Conservation (phyloP, 2,797 vertebrate genomes). For the Eptatretus atami region DNA sequence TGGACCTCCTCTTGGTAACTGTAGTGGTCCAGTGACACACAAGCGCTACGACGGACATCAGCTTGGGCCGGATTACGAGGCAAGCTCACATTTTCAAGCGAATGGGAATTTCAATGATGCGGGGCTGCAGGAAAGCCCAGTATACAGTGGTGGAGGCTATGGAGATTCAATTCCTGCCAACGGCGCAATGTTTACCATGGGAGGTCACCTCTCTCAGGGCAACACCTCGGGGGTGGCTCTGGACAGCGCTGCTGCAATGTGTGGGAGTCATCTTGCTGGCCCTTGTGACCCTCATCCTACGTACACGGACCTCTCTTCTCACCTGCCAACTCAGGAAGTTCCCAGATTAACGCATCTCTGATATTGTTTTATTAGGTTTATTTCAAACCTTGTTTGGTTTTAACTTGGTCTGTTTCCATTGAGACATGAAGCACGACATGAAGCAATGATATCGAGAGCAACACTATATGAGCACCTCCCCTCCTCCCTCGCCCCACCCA, state of each 20-base stretch:
- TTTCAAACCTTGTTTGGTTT: too few relatives aligned
- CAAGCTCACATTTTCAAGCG: constrained; percentile 53
- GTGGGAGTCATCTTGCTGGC: constrained; percentile 59
- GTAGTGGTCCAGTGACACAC: constrained; percentile 16
- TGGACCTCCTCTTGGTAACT: constrained; percentile 35
- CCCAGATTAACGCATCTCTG: constrained; percentile 92
- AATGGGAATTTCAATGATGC: constrained; percentile 53
- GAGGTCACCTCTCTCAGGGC: constrained; percentile 53
- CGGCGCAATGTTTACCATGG: constrained; percentile 51
- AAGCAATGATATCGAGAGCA: too few relatives aligned
- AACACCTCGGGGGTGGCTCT: constrained; percentile 62
- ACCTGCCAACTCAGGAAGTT: constrained; percentile 94
- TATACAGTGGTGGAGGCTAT: constrained; percentile 67
- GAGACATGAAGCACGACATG: too few relatives aligned
- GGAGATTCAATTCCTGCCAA: constrained; percentile 42
- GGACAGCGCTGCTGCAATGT: constrained; percentile 50
- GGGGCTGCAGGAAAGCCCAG: constrained; percentile 78
- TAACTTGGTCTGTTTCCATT: too few relatives aligned
- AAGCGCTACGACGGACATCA: constrained; percentile 56
- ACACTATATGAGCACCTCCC: too few relatives aligned
- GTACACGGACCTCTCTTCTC: constrained; percentile 79
- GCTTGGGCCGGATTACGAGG: constrained; percentile 56
- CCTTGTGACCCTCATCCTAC: constrained; percentile 60
- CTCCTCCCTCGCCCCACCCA: too few relatives aligned
- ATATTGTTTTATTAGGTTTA: too few relatives aligned